Percentiles rank a stretch among this genome's conserved stretches.
Evolutionary conservation across 1,140 invertebrate species (phyloP).

Genomic region (Heliothis virescens): DNA sequence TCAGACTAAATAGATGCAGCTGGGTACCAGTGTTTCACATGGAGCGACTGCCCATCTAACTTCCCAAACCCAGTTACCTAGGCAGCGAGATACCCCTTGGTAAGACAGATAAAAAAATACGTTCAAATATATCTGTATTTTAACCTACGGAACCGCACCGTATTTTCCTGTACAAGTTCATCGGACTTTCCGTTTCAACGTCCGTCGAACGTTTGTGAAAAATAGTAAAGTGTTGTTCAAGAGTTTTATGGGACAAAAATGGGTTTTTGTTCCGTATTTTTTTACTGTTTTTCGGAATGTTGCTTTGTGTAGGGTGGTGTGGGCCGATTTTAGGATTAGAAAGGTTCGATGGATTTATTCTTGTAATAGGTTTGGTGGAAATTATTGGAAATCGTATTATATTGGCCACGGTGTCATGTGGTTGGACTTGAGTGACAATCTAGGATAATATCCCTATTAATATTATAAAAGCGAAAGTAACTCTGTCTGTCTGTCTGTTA

Average conservation of each 20-base stretch:
- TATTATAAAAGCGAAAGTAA: too few species aligned
- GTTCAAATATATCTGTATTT: not conserved
- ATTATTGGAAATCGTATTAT: too few species aligned
- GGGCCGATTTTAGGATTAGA: not conserved
- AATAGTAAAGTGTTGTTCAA: slow-evolving; percentile 13
- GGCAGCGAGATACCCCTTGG: too few species aligned
- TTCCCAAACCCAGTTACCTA: too few species aligned
- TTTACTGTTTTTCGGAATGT: not conserved
- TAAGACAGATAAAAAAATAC: not conserved
- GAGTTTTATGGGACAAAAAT: slow-evolving; percentile 22
- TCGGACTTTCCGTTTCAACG: not conserved
- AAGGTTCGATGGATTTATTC: not conserved
- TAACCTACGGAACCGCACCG: not conserved
- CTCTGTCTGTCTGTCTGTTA: too few species aligned
- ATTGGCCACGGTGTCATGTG: too few species aligned
- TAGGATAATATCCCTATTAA: too few species aligned
- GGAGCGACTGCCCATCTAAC: too few species aligned
- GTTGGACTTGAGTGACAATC: too few species aligned
- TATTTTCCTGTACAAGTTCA: not conserved
- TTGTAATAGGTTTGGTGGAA: not conserved
- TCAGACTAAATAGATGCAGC: too few species aligned
- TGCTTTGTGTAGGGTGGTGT: not conserved
- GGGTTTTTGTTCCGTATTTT: not conserved
- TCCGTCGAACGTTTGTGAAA: slow-evolving; percentile 17
- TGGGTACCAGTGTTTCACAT: too few species aligned